Conservation (phyloP, 2,797 vertebrate species). For the Enteromius trimaculatus region DNA sequence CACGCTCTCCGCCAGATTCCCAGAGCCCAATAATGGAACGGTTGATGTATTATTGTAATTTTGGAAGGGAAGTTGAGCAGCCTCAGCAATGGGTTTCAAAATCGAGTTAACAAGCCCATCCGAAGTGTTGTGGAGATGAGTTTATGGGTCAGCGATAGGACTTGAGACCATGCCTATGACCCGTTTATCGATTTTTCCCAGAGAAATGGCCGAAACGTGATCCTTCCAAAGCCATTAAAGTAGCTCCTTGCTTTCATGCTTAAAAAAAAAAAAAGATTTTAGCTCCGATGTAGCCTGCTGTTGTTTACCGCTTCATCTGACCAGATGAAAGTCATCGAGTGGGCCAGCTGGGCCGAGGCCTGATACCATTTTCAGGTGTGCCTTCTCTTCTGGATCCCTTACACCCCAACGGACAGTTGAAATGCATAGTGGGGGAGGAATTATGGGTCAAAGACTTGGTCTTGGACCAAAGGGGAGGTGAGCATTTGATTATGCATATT, state of each 20-base stretch:
- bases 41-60: conserved; percentile 51
- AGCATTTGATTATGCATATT: background rate
- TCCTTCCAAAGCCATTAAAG: conserved; percentile 20
- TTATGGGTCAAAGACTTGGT: conserved; percentile 14
- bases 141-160: conserved; percentile 37
- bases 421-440: background rate
- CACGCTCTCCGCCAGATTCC: conserved; percentile 22
- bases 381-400: conserved; percentile 33
- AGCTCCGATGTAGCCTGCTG: conserved; percentile 11
- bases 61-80: conserved; percentile 19
- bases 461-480: background rate
- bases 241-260: conserved; percentile 29
- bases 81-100: conserved; percentile 41
- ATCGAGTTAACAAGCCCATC: conserved; percentile 51
- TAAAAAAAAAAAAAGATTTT: conserved; percentile 27
- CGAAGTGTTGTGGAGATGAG: conserved; percentile 47
- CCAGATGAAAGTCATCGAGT: conserved; percentile 35
- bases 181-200: conserved; percentile 44
- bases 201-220: conserved; percentile 11
- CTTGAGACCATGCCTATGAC: conserved; percentile 33
- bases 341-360: conserved; percentile 43
- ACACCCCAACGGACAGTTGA: conserved; percentile 31
- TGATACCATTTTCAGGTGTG: conserved; percentile 48
- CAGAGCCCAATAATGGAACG: conserved; percentile 20
- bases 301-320: conserved; percentile 50